Percentiles rank a stretch among this genome's conserved stretches.
phyloP scores from a whole-genome alignment of 1,140 invertebrate species.

The Planococcus citri region DNA sequence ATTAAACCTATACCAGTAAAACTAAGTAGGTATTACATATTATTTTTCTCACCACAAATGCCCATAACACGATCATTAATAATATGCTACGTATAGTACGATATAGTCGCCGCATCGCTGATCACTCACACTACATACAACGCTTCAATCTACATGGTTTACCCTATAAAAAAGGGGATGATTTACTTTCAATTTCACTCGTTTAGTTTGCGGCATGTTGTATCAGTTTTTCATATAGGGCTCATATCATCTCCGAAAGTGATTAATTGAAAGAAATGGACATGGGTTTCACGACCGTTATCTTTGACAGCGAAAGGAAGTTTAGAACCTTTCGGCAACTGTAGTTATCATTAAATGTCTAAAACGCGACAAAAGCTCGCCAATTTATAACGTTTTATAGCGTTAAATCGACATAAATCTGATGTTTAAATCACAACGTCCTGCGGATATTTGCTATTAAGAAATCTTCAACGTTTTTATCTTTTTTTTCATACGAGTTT shows the following conservation, averaged over 20 bases:
- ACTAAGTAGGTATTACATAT: too few species aligned
- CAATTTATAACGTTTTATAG: background rate
- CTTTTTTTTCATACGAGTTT: too few species aligned
- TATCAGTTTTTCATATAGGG: conserved; percentile 9
- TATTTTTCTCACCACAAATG: background rate
- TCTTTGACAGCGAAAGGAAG: conserved; percentile 19
- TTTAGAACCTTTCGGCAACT: conserved; percentile 9
- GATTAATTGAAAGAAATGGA: conserved; percentile 20
- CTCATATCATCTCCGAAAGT: conserved; percentile 9
- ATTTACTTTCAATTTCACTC: conserved; percentile 15
- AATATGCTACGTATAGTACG: too few species aligned
- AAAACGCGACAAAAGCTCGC: conserved; percentile 8
- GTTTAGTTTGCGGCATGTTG: background rate
- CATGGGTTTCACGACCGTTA: conserved; percentile 13
- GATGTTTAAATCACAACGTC: background rate
- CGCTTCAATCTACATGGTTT: background rate
- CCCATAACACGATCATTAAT: background rate
- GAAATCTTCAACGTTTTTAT: background rate
- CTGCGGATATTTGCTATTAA: background rate
- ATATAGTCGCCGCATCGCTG: background rate
- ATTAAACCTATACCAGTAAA: too few species aligned
- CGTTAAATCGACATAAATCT: conserved; percentile 7
- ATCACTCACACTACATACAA: background rate
- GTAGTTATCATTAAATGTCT: conserved; percentile 10
- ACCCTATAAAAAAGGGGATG: conserved; percentile 10